These are phyloP conservation scores for Miichthys miiuy DNA, from an alignment of 2,797 vertebrate species.

Conservation along the genomic window DNA sequence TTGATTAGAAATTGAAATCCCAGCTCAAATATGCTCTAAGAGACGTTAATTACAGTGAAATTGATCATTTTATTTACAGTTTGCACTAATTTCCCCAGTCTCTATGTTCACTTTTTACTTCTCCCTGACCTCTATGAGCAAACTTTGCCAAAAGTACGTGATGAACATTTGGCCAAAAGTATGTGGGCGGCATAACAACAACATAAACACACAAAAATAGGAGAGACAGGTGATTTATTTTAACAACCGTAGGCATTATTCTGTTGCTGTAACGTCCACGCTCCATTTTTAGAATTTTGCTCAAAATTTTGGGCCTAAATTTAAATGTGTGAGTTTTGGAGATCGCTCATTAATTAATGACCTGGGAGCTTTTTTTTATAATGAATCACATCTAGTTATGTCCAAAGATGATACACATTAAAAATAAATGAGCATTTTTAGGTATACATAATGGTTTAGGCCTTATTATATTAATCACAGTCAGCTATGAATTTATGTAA, in stretches of 20 bases:
- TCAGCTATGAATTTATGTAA: not conserved
- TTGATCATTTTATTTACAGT: constrained; percentile 64
- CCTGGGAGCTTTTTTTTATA: not conserved
- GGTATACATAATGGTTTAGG: not conserved
- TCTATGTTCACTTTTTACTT: constrained; percentile 19
- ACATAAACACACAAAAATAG: too few relatives aligned
- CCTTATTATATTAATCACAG: not conserved
- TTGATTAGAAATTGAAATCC: constrained; percentile 75
- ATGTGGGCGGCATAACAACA: not conserved
- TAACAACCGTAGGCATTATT: not conserved
- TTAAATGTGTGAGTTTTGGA: too few relatives aligned
- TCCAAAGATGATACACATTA: not conserved
- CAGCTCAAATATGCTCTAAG: constrained; percentile 68
- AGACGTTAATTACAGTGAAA: constrained; percentile 78
- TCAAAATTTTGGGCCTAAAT: too few relatives aligned
- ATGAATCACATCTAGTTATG: not conserved
- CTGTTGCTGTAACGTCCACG: not conserved
- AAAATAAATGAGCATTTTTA: not conserved
- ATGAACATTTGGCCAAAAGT: constrained; percentile 8
- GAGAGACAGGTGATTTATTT: not conserved
- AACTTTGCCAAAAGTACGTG: constrained; percentile 16
- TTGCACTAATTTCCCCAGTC: constrained; percentile 55
- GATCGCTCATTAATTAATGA: not conserved
- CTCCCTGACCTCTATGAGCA: constrained; percentile 10
- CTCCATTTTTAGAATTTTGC: not conserved